Evolutionary conservation across 2,797 vertebrate species (phyloP).

Genomic region (Cuniculus paca): DNA sequence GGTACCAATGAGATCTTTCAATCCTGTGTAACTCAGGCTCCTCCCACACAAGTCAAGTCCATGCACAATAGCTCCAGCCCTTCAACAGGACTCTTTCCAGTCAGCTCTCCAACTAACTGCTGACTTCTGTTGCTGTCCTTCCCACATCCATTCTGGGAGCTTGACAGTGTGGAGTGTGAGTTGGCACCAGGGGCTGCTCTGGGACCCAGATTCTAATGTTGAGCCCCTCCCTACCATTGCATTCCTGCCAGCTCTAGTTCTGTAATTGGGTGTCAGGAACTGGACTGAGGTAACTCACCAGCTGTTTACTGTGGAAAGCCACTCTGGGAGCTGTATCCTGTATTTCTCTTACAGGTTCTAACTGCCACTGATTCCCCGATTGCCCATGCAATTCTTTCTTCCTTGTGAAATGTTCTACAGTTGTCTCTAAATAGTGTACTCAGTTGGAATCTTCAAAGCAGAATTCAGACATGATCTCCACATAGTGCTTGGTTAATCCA

Average conservation of each 20-base stretch:
- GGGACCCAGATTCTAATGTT: neutral
- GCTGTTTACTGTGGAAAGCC: neutral
- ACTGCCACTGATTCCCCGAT: neutral
- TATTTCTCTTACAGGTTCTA: neutral
- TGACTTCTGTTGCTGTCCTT: neutral
- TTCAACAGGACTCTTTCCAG: neutral
- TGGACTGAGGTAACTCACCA: neutral
- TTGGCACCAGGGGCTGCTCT: neutral
- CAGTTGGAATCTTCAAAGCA: neutral
- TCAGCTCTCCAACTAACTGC: neutral
- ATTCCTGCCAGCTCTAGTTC: neutral
- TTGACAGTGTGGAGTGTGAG: neutral
- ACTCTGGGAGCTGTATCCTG: neutral
- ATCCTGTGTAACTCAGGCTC: neutral
- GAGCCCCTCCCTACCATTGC: too few species aligned
- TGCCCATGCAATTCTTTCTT: neutral
- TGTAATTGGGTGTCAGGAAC: neutral
- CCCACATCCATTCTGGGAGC: neutral
- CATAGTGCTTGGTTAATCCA: neutral
- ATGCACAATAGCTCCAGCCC: neutral
- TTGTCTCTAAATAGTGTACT: neutral
- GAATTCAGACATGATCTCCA: neutral
- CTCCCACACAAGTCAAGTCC: neutral
- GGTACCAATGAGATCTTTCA: neutral
- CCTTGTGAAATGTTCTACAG: neutral